phyloP scores from a whole-genome alignment of 37 sponge, comb jelly and placozoan genomes.

The Cladorhizidae sp. region DNA sequence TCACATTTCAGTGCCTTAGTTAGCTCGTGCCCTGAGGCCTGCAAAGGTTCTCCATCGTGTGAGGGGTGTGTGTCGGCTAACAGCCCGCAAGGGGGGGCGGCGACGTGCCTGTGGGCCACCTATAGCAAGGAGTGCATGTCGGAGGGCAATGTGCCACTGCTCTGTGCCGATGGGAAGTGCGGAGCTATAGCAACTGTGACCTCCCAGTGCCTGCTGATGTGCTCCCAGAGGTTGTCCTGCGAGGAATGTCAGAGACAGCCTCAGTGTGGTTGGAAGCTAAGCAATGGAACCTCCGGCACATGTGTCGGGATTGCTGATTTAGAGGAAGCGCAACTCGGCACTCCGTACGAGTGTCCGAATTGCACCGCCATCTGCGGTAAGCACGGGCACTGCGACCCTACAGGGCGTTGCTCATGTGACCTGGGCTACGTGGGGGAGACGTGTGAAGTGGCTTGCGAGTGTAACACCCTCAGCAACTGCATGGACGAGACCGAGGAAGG shows the following conservation, averaged over 20 bases:
- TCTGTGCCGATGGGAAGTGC: slow-evolving; percentile 5
- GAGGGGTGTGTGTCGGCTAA: neutral
- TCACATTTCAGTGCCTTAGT: neutral
- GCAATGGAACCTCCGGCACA: neutral
- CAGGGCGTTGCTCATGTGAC: neutral
- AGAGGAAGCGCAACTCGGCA: neutral
- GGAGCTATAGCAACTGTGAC: neutral
- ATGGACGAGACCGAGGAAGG: neutral
- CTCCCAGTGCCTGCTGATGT: neutral
- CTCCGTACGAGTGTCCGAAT: neutral
- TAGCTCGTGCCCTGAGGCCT: neutral
- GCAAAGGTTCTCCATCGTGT: neutral
- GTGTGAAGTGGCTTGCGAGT: slow-evolving; percentile 10
- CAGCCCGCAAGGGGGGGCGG: neutral
- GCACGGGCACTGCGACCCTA: neutral
- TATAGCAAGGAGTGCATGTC: neutral
- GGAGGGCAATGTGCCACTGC: neutral
- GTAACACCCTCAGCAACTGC: slow-evolving; percentile 11
- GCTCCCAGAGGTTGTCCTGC: neutral
- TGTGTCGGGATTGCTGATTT: neutral
- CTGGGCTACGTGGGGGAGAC: slow-evolving; percentile 8
- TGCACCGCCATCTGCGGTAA: neutral
- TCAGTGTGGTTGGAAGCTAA: neutral
- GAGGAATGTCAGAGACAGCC: neutral
- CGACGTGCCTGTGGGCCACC: slow-evolving; percentile 1